Base-by-base conservation (phyloP, 2,888 invertebrate species). In the Tinea trinotella region DNA sequence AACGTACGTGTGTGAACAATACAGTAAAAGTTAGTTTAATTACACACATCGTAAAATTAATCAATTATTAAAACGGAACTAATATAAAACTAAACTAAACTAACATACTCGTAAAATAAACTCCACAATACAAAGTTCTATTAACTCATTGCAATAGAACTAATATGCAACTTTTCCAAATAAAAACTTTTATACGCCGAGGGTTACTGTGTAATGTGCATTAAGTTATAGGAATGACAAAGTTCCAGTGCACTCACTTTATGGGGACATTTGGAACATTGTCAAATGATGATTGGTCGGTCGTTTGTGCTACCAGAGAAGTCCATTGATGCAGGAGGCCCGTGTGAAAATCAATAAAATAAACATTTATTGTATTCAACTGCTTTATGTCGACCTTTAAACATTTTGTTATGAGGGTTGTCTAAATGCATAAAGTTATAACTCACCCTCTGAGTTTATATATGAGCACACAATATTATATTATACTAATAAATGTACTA, bases 291-390 rank as follows among this genome's bases (percentile, higher is more conserved):
- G 57, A 60, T 56, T 54, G 59, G 60, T 61, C 59, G 56, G 53
- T 52, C 60, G 61, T 67, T 66, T 62, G 63, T 65, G 60, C 46
- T 64, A 71, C 69, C 65, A 67, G 65, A 58, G 64, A 67, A 68
- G 70, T 73, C 72, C 72, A 76, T 75, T 75, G 71, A 74, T 65
- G 59, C 62, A 61, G 40, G 24, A 50, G 60, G 62, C 63, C 70
- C 83, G 80, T 85, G 84, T 77, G 84, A 84, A 84, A 84, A 84
- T 84, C 80, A 67, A 83, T 83, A 81, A 71, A 80, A 83, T 79
- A 82, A 83, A 83, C 74, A 80, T 77, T 76, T 57, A 56, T 55
- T 44, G 36, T 55, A 48, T 10, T 17, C 18, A 17, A 34, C 19
- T 54, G 12, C 54, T 44, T 48, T 50, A 24, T 50, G 2, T 24